Conservation (phyloP, 2,797 vertebrate species). For the Tokudaia muenninki region DNA sequence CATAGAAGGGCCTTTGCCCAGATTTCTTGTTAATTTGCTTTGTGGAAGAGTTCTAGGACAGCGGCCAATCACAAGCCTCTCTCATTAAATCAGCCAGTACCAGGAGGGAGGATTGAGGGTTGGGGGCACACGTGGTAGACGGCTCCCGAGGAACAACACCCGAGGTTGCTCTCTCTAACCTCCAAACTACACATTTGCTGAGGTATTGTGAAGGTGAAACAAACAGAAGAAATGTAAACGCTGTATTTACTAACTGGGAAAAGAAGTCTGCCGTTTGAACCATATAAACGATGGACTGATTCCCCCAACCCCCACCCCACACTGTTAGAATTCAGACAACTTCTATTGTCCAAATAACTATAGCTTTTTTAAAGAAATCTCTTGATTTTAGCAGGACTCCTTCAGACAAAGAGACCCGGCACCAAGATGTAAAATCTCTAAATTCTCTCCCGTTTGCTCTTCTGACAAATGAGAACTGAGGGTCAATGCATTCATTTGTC, state of each 20-base stretch:
- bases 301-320: neutral
- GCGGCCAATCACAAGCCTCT: neutral
- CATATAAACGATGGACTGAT: neutral
- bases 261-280: neutral
- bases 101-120: neutral
- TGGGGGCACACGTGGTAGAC: neutral
- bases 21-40: neutral
- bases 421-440: conserved; percentile 38
- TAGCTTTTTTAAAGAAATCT: conserved; percentile 45
- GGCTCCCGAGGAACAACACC: no score
- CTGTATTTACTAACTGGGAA: neutral
- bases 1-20: neutral
- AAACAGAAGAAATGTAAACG: neutral
- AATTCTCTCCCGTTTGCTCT: conserved; percentile 16
- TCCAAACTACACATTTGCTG: neutral
- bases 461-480: conserved; percentile 23
- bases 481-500: neutral
- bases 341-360: conserved; percentile 15
- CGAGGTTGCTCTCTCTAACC: neutral
- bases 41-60: neutral
- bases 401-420: conserved; percentile 46
- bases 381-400: conserved; percentile 3
- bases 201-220: neutral
- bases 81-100: neutral
- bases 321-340: no score